Evolutionary conservation across 2,888 invertebrate species (phyloP).

Genomic region (Dryomyza anilis): DNA sequence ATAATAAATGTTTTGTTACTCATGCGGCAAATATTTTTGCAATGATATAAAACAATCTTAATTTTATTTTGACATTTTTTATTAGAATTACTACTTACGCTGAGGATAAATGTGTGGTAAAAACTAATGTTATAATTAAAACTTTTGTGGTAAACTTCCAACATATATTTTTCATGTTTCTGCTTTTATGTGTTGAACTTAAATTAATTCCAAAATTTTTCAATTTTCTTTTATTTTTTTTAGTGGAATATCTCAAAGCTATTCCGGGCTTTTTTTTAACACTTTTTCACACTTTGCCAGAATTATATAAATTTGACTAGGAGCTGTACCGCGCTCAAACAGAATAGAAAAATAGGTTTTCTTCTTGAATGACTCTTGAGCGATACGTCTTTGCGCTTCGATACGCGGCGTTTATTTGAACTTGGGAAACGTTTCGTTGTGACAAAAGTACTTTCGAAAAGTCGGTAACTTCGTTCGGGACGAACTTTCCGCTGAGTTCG

Average conservation of each 20-base stretch:
- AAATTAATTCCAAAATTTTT: not conserved
- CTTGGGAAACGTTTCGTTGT: constrained; percentile 44
- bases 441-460: constrained; percentile 47
- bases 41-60: too few relatives aligned
- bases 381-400: constrained; percentile 33
- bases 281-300: too few relatives aligned
- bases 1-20: not conserved
- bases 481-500: constrained; percentile 36
- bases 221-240: too few relatives aligned
- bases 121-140: constrained; percentile 43
- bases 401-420: constrained; percentile 41
- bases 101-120: constrained; percentile 37
- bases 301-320: too few relatives aligned
- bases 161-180: constrained; percentile 39
- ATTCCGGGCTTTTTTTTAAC: not conserved
- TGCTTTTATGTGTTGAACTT: not conserved
- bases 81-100: constrained; percentile 44
- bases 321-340: too few relatives aligned
- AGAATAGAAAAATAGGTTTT: constrained; percentile 7
- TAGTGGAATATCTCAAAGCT: too few relatives aligned
- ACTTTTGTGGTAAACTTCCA: constrained; percentile 40
- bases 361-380: not conserved
- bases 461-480: constrained; percentile 31
- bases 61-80: not conserved
- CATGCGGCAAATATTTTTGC: too few relatives aligned